Base-by-base conservation (phyloP, 1,140 invertebrate species). In the Neodiprion pinetum region DNA sequence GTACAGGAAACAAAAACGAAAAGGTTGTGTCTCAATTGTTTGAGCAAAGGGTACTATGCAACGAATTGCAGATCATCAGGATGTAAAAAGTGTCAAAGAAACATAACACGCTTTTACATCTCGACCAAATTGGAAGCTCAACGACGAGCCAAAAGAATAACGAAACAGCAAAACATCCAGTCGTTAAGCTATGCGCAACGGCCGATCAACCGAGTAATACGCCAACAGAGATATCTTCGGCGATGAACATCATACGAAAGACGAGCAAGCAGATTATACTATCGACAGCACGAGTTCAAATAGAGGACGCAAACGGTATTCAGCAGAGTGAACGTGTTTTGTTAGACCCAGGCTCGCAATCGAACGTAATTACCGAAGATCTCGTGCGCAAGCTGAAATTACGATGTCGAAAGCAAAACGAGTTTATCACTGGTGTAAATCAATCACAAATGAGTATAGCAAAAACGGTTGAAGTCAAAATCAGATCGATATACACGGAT, bases 401-500 rank as follows among this genome's bases (percentile, higher is more conserved):
- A 53, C 50, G 9, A 53, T 10, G 50, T 53, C 9, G 14, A 9
- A 53, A 53, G 14, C 9, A 10, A 0, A 53, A 53, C 14, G 14
- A 10, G 9, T 14, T 14, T 53, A 53, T 53, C 9, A 53, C 9
- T 53, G 50, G 50, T 53, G 50, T 53, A 53, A 53, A 14, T 14
- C 70, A 76, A 49, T 2, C 68, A 48, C 10, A n/a, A 50, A 76
- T 68, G 48, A 70, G 40, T 67, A 47, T 69, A 9, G 67, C 67
- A 48, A 76, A 76, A 28, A 48, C 73, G 5, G 23, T 68, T 1
- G 53, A 48, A 9, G 40, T 79, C 14, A 72, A 70, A 72, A 74
- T 79, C 12, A 9, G 47, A 48, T 75, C 78, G 1, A 79, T 49
- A 7, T 65, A 65, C 7, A 71, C 49, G 40, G 40, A 71, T 11